Conservation (phyloP, 2,888 invertebrate species). For the Nomada hirtipes region DNA sequence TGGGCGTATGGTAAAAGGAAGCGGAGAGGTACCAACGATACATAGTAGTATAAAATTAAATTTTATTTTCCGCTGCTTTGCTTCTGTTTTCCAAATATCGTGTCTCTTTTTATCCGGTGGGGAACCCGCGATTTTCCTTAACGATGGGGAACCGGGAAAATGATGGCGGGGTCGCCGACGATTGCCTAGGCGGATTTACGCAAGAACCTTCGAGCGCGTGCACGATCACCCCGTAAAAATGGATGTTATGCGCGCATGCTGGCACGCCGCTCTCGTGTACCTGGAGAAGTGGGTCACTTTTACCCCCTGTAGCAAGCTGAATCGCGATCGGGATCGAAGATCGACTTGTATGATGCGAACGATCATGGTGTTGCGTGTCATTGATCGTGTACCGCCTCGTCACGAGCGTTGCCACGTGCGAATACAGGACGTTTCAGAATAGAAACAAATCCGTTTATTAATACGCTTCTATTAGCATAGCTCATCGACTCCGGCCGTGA, state of each 20-base stretch:
- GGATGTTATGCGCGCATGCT: slow-evolving; percentile 49
- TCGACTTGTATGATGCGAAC: slow-evolving; percentile 51
- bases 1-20: too few relatives aligned
- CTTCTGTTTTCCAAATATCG: not conserved
- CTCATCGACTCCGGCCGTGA: too few relatives aligned
- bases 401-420: slow-evolving; percentile 44
- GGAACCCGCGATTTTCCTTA: too few relatives aligned
- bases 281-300: slow-evolving; percentile 77
- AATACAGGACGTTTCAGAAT: slow-evolving; percentile 25
- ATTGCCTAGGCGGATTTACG: not conserved
- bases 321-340: slow-evolving; percentile 69
- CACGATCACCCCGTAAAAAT: slow-evolving; percentile 49
- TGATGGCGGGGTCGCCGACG: not conserved
- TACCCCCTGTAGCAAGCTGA: slow-evolving; percentile 74
- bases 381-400: slow-evolving; percentile 16
- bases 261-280: slow-evolving; percentile 39
- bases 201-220: slow-evolving; percentile 32
- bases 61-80: too few relatives aligned
- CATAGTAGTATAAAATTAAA: too few relatives aligned
- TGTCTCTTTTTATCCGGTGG: not conserved
- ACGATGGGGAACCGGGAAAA: too few relatives aligned
- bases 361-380: slow-evolving; percentile 54
- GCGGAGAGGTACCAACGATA: not conserved
- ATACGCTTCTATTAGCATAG: not conserved
- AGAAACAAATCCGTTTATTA: too few relatives aligned